phyloP scores from a whole-genome alignment of 2,113 vertebrate genomes.

The Oriolus oriolus region DNA sequence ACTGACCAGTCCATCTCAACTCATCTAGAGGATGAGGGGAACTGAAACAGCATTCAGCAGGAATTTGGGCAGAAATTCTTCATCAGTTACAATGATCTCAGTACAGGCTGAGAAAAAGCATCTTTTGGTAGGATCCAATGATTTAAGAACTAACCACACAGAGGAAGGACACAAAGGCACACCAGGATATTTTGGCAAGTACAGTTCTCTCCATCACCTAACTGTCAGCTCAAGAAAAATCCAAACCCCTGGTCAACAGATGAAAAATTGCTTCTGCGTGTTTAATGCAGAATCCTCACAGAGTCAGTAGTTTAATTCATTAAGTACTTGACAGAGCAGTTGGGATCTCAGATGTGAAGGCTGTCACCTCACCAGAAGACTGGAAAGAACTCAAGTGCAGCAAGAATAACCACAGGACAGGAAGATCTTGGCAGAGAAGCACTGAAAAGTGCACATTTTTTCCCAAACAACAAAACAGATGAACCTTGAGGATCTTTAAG shows the following conservation, averaged over 20 bases:
- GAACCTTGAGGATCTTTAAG: background rate
- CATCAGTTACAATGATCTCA: background rate
- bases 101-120: background rate
- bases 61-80: background rate
- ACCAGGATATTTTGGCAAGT: background rate
- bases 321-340: background rate
- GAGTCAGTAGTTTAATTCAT: background rate
- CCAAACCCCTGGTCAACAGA: background rate
- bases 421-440: background rate
- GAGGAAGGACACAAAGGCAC: background rate
- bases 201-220: background rate
- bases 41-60: background rate
- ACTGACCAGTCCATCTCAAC: background rate
- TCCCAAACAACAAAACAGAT: background rate
- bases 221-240: background rate
- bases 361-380: background rate
- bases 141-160: background rate
- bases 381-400: background rate
- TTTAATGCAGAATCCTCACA: background rate
- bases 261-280: background rate
- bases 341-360: background rate
- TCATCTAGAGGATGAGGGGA: background rate
- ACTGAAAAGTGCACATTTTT: background rate
- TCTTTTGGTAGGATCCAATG: background rate
- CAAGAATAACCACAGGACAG: background rate